Conservation (phyloP, 2,113 vertebrate species). For the Chaetura pelagica region DNA sequence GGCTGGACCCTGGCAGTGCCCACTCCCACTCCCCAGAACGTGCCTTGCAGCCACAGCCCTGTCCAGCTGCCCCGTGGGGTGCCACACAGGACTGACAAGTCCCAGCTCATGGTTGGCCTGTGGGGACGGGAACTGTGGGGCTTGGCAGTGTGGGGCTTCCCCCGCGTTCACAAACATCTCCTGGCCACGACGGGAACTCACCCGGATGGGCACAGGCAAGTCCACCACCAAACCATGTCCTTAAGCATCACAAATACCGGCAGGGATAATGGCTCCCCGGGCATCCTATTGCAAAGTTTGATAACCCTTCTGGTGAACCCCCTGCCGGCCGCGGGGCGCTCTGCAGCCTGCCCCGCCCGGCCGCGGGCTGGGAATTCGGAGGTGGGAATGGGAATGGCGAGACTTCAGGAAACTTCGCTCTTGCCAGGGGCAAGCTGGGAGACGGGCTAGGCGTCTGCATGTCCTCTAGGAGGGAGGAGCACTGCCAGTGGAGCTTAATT, state of each 20-base stretch:
- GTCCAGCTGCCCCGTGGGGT: background rate
- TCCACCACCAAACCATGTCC: no score
- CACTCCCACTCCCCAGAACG: no score
- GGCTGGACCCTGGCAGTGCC: background rate
- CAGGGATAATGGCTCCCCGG: no score
- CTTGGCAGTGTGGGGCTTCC: background rate
- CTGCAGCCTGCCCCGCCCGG: background rate
- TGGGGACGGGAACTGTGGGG: background rate
- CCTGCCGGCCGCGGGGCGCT: background rate
- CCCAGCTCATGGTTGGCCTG: background rate
- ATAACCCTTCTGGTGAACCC: background rate
- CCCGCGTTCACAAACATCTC: background rate
- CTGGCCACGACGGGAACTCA: background rate
- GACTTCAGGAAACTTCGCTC: fast-evolving
- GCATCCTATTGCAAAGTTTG: no score
- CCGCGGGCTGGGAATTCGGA: no score
- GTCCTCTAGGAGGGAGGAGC: background rate
- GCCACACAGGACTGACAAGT: background rate
- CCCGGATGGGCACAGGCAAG: background rate
- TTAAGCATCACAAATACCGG: no score
- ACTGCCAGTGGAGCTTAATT: fast-evolving
- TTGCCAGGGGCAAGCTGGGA: no score
- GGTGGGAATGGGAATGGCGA: fast-evolving
- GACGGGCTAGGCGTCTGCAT: background rate
- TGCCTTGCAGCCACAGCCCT: background rate